Conservation (phyloP, 2,888 invertebrate species). For the Stenolophus ochropezus region DNA sequence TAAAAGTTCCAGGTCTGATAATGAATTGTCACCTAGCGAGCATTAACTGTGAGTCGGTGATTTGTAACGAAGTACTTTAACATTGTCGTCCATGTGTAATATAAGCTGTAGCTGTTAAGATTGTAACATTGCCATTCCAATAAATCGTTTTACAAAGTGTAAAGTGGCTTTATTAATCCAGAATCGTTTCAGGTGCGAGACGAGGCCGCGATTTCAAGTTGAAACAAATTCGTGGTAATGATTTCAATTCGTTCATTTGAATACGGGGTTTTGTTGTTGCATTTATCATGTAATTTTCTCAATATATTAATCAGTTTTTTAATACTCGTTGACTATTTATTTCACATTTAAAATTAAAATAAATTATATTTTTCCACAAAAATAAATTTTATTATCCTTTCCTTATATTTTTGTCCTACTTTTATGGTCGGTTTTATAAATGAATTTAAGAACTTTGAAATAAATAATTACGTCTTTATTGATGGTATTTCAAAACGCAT, state of each 20-base stretch:
- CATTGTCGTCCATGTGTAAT: constrained; percentile 12
- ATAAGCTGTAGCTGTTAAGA: neutral
- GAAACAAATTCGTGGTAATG: constrained; percentile 57
- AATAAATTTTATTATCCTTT: too few species aligned
- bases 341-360: neutral
- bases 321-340: constrained; percentile 20
- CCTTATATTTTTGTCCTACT: too few species aligned
- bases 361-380: neutral
- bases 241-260: constrained; percentile 56
- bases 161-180: neutral
- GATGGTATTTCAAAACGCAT: too few species aligned
- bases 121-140: constrained; percentile 31
- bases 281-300: constrained; percentile 21
- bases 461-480: too few species aligned
- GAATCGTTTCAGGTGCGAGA: constrained; percentile 46
- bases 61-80: neutral
- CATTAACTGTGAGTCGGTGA: neutral
- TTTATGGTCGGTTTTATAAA: too few species aligned
- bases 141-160: constrained; percentile 41
- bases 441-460: too few species aligned
- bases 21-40: too few species aligned
- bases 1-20: too few species aligned
- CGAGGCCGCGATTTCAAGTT: constrained; percentile 55
- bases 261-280: neutral
- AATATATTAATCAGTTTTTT: constrained; percentile 33